Percentiles rank a stretch among this genome's conserved stretches.
Evolutionary conservation across 2,113 vertebrate genomes (phyloP).

Genomic region (Saccopteryx bilineata): DNA sequence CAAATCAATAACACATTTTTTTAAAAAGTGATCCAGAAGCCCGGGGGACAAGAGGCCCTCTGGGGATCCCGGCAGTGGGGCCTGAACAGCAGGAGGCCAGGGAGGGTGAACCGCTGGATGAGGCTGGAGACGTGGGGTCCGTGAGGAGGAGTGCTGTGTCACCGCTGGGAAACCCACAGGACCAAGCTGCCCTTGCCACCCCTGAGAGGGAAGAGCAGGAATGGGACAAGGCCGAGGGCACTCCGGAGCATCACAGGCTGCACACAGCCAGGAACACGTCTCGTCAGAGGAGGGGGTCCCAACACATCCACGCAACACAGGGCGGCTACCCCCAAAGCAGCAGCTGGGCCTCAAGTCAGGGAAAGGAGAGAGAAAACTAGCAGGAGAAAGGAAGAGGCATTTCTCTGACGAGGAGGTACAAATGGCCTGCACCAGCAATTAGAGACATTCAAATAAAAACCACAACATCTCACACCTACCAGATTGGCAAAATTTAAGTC

Average conservation of each 20-base stretch:
- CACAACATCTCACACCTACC: not conserved
- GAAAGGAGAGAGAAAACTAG: not conserved
- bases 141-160: rapidly evolving
- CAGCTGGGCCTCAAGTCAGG: not conserved
- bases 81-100: not conserved
- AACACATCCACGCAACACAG: too few species aligned
- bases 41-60: not conserved
- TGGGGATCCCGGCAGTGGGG: rapidly evolving
- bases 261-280: rapidly evolving
- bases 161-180: rapidly evolving
- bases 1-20: too few species aligned
- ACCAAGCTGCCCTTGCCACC: rapidly evolving
- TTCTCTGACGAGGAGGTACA: slow-evolving; percentile 20
- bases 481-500: not conserved
- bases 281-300: rapidly evolving
- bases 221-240: rapidly evolving
- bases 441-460: slow-evolving; percentile 46
- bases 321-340: not conserved
- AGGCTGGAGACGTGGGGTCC: rapidly evolving
- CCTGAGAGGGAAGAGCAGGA: not conserved
- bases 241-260: not conserved
- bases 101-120: not conserved
- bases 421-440: not conserved
- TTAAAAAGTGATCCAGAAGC: not conserved
- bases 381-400: not conserved